phyloP scores from a whole-genome alignment of 2,113 vertebrate genomes.

The Pheucticus melanocephalus region DNA sequence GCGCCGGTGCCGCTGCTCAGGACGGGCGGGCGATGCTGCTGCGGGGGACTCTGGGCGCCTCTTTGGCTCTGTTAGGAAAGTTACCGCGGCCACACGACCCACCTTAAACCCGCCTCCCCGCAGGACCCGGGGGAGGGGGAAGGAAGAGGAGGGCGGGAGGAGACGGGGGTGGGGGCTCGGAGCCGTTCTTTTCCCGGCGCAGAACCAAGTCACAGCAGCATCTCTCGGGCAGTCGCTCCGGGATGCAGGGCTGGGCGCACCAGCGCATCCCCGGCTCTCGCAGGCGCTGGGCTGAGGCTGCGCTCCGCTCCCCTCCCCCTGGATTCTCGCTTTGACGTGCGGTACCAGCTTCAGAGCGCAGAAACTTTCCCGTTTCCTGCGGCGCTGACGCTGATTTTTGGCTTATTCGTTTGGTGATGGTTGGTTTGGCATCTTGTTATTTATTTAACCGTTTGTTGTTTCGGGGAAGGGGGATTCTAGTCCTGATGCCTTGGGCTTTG shows the following conservation, averaged over 20 bases:
- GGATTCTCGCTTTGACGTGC: neutral
- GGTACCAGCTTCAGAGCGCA: conserved; percentile 1
- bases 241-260: neutral
- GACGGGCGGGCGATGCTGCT: neutral
- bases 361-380: conserved; percentile 52
- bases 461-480: neutral
- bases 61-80: conserved; percentile 61
- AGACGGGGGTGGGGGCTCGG: conserved; percentile 34
- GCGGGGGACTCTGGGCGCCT: conserved; percentile 5
- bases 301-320: neutral
- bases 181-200: neutral
- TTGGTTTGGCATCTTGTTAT: neutral
- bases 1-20: neutral
- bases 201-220: neutral
- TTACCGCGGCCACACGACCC: conserved; percentile 63
- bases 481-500: neutral
- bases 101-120: conserved; percentile 68
- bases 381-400: neutral
- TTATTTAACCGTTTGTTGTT: conserved; percentile 18
- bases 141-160: conserved; percentile 9
- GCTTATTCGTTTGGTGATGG: neutral
- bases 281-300: neutral
- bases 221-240: neutral
- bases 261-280: neutral
- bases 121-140: conserved; percentile 39